Conservation (phyloP, 30 jellyfish, hydroid and myxozoan genomes). For the Morbakka virulenta region DNA sequence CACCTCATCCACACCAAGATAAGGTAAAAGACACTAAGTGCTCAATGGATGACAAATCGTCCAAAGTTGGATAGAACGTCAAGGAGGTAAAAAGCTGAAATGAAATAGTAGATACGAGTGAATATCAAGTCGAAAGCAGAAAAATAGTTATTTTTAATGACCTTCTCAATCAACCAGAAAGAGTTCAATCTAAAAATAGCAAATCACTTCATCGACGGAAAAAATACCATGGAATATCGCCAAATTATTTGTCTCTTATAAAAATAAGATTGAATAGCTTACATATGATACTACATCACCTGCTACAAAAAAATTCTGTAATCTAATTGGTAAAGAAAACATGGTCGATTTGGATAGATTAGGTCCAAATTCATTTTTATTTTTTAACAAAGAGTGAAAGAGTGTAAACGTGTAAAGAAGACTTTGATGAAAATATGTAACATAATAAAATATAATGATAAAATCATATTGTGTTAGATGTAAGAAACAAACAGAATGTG, state of each 20-base stretch:
- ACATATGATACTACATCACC: constrained; percentile 43
- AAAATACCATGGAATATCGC: neutral
- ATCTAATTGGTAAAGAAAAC: neutral
- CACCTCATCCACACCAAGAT: constrained; percentile 21
- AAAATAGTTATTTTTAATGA: constrained; percentile 18
- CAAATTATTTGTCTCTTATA: constrained; percentile 4
- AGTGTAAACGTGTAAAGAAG: constrained; percentile 9
- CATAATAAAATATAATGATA: neutral
- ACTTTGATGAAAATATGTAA: constrained; percentile 29
- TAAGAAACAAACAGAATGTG: constrained; percentile 12
- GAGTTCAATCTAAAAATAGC: too few relatives aligned
- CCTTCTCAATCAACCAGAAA: too few relatives aligned
- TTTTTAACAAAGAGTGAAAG: constrained; percentile 16
- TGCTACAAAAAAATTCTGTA: constrained; percentile 17
- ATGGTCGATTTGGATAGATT: constrained; percentile 2
- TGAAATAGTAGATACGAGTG: constrained; percentile 11
- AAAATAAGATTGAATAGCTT: constrained; percentile 8
- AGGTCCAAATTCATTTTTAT: constrained; percentile 11
- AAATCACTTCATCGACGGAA: too few relatives aligned
- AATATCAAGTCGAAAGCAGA: constrained; percentile 10
- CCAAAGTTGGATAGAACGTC: too few relatives aligned
- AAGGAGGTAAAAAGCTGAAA: too few relatives aligned
- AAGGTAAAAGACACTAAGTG: too few relatives aligned
- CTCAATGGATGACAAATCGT: too few relatives aligned
- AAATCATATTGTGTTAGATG: too few relatives aligned